A percentile compares a stretch with the other conserved stretches of the same genome.
phyloP scores from a whole-genome alignment of 2,888 invertebrate species.

The Aromia moschata region DNA sequence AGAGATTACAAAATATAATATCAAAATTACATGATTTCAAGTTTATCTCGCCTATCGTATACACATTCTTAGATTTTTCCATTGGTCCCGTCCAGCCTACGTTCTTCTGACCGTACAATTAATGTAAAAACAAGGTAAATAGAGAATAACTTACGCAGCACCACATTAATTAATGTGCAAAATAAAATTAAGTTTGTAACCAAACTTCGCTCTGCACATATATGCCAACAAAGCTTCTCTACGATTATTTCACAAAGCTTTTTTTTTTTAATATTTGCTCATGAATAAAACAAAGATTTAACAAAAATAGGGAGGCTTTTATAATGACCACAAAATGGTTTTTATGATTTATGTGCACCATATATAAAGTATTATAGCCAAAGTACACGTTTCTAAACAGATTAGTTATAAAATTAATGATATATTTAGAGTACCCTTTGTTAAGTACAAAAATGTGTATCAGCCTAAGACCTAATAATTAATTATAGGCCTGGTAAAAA shows the following conservation, averaged over 20 bases:
- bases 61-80: slow-evolving; percentile 42
- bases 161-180: slow-evolving; percentile 38
- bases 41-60: slow-evolving; percentile 45
- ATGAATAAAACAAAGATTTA: too few species aligned
- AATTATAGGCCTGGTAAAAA: too few species aligned
- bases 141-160: slow-evolving; percentile 29
- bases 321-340: too few species aligned
- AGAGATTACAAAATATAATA: slow-evolving; percentile 42
- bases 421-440: too few species aligned
- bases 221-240: slow-evolving; percentile 43
- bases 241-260: slow-evolving; percentile 35
- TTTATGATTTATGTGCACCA: too few species aligned
- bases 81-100: slow-evolving; percentile 43
- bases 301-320: too few species aligned
- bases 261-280: slow-evolving; percentile 9
- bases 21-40: slow-evolving; percentile 40
- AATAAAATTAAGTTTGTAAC: slow-evolving; percentile 43
- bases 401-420: too few species aligned
- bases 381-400: too few species aligned
- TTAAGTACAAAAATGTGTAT: too few species aligned
- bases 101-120: slow-evolving; percentile 37
- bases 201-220: slow-evolving; percentile 50
- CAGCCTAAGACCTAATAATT: too few species aligned
- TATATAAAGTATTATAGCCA: too few species aligned
- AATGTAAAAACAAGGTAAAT: slow-evolving; percentile 30